Evolutionary conservation across 2,113 vertebrate species (phyloP).

Genomic region (Hydrochoerus hydrochaeris): DNA sequence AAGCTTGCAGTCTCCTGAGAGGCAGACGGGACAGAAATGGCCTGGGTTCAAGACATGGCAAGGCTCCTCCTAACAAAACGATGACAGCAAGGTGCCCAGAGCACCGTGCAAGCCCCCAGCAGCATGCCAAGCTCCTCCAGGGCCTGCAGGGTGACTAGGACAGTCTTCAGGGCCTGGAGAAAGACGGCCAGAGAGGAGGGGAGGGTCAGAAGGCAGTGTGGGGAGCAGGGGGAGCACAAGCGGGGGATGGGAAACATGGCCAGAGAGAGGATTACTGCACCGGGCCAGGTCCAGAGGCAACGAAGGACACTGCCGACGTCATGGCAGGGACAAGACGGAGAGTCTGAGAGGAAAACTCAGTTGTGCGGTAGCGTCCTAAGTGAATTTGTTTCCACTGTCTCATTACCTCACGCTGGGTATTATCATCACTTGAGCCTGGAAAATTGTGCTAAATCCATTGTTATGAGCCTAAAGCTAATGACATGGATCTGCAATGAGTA

Average conservation of each 20-base stretch:
- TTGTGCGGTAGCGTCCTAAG: neutral
- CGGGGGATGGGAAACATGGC: neutral
- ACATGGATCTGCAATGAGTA: neutral
- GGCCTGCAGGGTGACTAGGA: neutral
- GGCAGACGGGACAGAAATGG: neutral
- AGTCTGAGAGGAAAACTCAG: neutral
- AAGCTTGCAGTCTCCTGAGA: neutral
- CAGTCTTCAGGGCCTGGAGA: neutral
- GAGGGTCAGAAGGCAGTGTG: neutral
- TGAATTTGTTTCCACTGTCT: neutral
- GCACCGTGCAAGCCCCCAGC: accelerated
- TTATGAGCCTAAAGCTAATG: neutral
- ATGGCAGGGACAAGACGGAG: neutral
- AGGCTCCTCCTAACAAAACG: neutral
- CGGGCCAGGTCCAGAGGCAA: neutral
- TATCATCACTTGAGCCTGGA: neutral
- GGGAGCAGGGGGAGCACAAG: neutral
- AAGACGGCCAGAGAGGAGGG: neutral
- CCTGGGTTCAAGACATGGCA: neutral
- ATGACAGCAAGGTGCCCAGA: neutral
- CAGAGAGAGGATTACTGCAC: neutral
- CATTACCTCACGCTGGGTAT: neutral
- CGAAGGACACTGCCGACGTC: neutral
- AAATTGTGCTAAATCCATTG: neutral
- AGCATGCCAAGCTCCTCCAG: accelerated